These are phyloP conservation scores for Cantharis rufa DNA, from an alignment of 2,888 invertebrate species.

Conservation along the genomic window DNA sequence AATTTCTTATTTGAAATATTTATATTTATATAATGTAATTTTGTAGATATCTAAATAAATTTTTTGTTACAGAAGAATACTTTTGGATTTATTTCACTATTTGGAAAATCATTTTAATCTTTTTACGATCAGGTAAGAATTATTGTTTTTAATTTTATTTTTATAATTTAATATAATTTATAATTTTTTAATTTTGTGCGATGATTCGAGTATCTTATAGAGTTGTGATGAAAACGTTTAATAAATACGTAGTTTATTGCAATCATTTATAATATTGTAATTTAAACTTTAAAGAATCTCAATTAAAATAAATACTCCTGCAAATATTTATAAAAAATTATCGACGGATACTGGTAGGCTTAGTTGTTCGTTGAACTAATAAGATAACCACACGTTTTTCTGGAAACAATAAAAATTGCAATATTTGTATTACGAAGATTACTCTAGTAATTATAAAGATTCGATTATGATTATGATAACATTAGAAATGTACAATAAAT, in stretches of 20 bases:
- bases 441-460: not conserved
- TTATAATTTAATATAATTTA: too few relatives aligned
- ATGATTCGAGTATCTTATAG: not conserved
- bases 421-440: not conserved
- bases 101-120: not conserved
- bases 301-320: not conserved
- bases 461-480: not conserved
- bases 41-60: too few relatives aligned
- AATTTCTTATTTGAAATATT: not conserved
- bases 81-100: not conserved
- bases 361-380: not conserved
- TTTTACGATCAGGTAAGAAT: not conserved
- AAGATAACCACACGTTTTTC: not conserved
- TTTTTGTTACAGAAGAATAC: not conserved
- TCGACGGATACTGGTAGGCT: not conserved
- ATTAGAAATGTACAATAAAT: not conserved
- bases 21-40: not conserved
- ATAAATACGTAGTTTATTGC: too few relatives aligned
- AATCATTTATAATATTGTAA: too few relatives aligned
- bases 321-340: not conserved
- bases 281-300: too few relatives aligned
- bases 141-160: not conserved
- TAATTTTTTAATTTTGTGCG: not conserved
- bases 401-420: not conserved
- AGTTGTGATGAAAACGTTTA: not conserved